Evolutionary conservation across 1,140 invertebrate species (phyloP).

Genomic region (Drosophila melanica): DNA sequence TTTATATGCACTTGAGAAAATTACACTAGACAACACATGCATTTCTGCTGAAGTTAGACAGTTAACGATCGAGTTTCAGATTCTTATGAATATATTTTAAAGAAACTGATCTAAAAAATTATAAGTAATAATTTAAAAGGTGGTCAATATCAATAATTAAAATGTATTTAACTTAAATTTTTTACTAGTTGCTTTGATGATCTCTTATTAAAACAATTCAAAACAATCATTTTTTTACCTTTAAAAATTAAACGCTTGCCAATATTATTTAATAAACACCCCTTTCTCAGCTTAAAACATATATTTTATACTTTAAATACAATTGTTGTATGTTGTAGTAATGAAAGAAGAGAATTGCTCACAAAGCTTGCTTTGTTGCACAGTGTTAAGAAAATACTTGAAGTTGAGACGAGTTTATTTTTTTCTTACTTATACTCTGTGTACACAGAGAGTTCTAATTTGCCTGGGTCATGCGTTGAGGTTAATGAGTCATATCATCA

Average conservation of each 20-base stretch:
- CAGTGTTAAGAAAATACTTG: conserved; percentile 32
- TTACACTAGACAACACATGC: conserved; percentile 31
- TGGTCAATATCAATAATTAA: background rate
- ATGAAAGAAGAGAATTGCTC: background rate
- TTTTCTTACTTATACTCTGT: conserved; percentile 13
- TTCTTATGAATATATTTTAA: background rate
- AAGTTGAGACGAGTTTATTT: conserved; percentile 29
- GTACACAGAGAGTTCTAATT: conserved; percentile 67
- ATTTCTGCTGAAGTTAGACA: background rate
- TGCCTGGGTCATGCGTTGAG: conserved; percentile 80
- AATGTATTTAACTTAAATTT: too few species aligned
- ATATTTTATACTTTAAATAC: too few species aligned
- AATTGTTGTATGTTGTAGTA: too few species aligned
- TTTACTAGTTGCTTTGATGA: too few species aligned
- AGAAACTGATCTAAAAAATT: background rate
- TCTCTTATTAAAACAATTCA: too few species aligned
- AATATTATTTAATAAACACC: too few species aligned
- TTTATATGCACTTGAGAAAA: conserved; percentile 35
- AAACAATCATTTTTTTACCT: too few species aligned
- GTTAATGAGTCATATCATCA: conserved; percentile 82
- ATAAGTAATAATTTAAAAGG: background rate
- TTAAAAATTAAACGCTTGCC: too few species aligned
- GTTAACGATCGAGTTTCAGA: background rate
- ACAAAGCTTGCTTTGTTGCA: background rate
- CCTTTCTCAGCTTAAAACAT: too few species aligned